Base-by-base conservation (phyloP, 1,140 invertebrate genomes). In the Eciton burchellii region DNA sequence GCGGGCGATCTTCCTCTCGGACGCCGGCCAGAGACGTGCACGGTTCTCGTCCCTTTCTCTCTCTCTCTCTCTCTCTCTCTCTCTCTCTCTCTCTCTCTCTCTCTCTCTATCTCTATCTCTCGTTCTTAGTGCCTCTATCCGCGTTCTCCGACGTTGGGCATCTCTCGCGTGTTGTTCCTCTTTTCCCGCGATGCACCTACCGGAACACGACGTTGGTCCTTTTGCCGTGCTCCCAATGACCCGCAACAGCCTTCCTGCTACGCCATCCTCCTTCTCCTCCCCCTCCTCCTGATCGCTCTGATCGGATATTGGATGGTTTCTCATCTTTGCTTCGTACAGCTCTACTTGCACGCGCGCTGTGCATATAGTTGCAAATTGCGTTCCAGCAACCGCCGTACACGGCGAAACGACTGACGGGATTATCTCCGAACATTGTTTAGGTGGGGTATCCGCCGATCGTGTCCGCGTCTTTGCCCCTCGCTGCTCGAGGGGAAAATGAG, bases 151-250 rank as follows among this genome's bases (percentile, higher is more conserved):
- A 3, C 14, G 14, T 52, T 6, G n/a, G 24, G 6, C 35, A 35
- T 59, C 19, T 81, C 65, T 60, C 49, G 35, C 26, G 65, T n/a
- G n/a, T 65, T 60, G 19, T 59, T 81, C 47, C 54, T 29, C 54
- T 41, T 71, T 63, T 52, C 16, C 56, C 56, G 59, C 49, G 72
- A 84, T 81, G 82, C 74, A 81, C 72, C 85, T 81, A 81, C 72
- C 73, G 86, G 70, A 87, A 86, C 86, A 73, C 70, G 76, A 76
- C 84, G 68, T 81, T 83, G 81, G 63, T 83, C 62, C 84, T 84
- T 84, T 82, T 72, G 71, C 85, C 24, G 63, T 62, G 71, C 76
- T 84, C 77, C 52, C 85, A 56, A 82, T 84, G 82, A 87, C 86
- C 76, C 82, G 82, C 65, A 81, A 57, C 81, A 82, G 84, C 81